Evolutionary conservation across 2,888 invertebrate species (phyloP).

Genomic region (Venustoraphidia nigricollis): DNA sequence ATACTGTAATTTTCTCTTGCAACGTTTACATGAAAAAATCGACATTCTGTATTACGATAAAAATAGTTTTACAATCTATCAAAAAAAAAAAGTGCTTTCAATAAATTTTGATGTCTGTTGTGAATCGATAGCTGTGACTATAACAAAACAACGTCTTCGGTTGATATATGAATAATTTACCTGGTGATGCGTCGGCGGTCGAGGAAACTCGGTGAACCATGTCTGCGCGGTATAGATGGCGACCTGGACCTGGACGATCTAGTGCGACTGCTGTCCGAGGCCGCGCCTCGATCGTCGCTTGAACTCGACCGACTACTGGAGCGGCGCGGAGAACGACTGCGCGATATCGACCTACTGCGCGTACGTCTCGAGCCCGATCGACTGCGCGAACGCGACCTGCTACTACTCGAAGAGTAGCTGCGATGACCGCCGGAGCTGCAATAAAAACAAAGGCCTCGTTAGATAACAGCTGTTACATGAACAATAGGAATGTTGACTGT

Average conservation of each 20-base stretch:
- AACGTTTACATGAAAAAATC: too few species aligned
- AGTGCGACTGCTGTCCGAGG: slow-evolving; percentile 38
- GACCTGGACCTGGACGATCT: slow-evolving; percentile 50
- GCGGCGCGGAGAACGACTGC: slow-evolving; percentile 28
- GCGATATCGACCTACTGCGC: slow-evolving; percentile 23
- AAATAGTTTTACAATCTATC: too few species aligned
- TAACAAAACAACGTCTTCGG: too few species aligned
- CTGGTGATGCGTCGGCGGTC: slow-evolving; percentile 90
- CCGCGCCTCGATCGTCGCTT: slow-evolving; percentile 22
- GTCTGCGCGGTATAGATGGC: slow-evolving; percentile 81
- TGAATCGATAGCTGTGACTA: too few species aligned
- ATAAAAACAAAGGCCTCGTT: slow-evolving; percentile 4
- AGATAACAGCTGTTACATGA: not conserved
- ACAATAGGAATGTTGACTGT: too few species aligned
- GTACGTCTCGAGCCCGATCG: slow-evolving; percentile 20
- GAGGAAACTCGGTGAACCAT: slow-evolving; percentile 87
- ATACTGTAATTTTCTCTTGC: too few species aligned
- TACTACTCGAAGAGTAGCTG: slow-evolving; percentile 19
- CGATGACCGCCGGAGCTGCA: slow-evolving; percentile 15
- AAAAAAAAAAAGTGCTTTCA: too few species aligned
- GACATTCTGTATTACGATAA: too few species aligned
- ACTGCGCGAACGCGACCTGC: slow-evolving; percentile 15
- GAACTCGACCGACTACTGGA: slow-evolving; percentile 38
- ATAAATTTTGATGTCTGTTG: too few species aligned
- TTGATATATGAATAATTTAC: slow-evolving; percentile 33